Evolutionary conservation across 2,888 invertebrate genomes (phyloP), one percentile per base, ranked within the genome.

Genomic region (Platerodrilus igneus): DNA sequence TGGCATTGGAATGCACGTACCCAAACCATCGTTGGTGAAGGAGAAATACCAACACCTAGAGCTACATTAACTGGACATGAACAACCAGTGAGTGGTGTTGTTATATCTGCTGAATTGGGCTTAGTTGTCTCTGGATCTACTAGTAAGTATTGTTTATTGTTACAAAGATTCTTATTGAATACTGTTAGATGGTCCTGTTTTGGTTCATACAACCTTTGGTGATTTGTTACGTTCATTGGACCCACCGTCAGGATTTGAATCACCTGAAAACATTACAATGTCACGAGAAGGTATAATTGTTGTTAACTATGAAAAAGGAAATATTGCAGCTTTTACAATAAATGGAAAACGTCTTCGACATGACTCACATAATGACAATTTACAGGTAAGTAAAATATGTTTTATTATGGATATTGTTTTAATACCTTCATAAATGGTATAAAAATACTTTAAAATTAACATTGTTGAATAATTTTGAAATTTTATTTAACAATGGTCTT

Each of bases 1-100:
- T 99, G 99, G 99, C 96, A 97, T 63, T 99, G 99, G 94, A 97
- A 83, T 59, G 94, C 92, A 0, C 78, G 92, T n/a, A 90, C 90
- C 44, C 95, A 95, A 66, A 91, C 91, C 47, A 92, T 99, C 56
- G 92, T 97, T 18, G 97, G 97, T 3, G 97, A 99, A 69, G 93
- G 92, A 10, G 94, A 94, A 59, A 75, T 86, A 36, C 96, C 97
- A 0, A 93, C 95, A 17, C 99, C 99, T 3, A 79, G 96, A 52
- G 95, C 96, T 5, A 93, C 96, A 3, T 76, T 99, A 13, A 97
- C 97, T 0, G 99, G 99, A 0, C 99, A 99, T 71, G 95, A 97
- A 67, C 89, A 94, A 58, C 87, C 94, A 41, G 89, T 99, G 53
- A 88, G 90, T 35, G 91, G 91, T 55, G 89, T 96, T 48, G 90